Base-by-base conservation (phyloP, 2,888 invertebrate species). In the Globia sparganii region DNA sequence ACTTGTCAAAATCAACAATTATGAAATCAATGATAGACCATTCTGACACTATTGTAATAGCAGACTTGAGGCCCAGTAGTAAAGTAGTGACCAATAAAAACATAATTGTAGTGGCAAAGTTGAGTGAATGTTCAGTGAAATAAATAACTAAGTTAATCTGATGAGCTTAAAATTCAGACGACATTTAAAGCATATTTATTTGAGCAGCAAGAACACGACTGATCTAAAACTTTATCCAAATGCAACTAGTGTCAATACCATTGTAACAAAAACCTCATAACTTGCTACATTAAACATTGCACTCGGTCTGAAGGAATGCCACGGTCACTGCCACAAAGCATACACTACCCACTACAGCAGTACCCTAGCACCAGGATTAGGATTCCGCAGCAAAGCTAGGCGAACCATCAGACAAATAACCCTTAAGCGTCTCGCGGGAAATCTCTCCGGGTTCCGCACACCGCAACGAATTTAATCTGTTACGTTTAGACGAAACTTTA, bases 401-500 rank as follows among this genome's bases (percentile, higher is more conserved):
- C 53, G 43, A 81, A 83, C 84, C 81, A 77, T 77, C 72, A 77
- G 70, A 84, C 84, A 84, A 84, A 84, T 85, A 84, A 84, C 77
- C 75, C 56, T 71, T 77, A 84, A 84, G 70, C 81, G 28, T 75
- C 80, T 66, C 84, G 40, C 46, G 87, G 88, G 87, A 88, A 88
- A 88, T 88, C 77, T 80, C 77, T 2, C 64, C 64, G 65, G 72
- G 75, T 86, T 64, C 70, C 74, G 66, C 21, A 78, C 74, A 78
- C 87, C 86, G 76, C 86, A 87, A 71, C 70, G 73, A 85, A 85
- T 88, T 87, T 87, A 88, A 88, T 88, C 77, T 84, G 84, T 85
- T 78, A 74, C 84, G 77, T 84, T 87, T 87, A 84, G 82, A 72
- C 71, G 53, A 79, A 87, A 84, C 70, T 86, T 84, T 75, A 53